Percentiles rank a stretch among this genome's conserved stretches.
Conservation (phyloP, 1,140 invertebrate genomes). For the Contarinia nasturtii region DNA sequence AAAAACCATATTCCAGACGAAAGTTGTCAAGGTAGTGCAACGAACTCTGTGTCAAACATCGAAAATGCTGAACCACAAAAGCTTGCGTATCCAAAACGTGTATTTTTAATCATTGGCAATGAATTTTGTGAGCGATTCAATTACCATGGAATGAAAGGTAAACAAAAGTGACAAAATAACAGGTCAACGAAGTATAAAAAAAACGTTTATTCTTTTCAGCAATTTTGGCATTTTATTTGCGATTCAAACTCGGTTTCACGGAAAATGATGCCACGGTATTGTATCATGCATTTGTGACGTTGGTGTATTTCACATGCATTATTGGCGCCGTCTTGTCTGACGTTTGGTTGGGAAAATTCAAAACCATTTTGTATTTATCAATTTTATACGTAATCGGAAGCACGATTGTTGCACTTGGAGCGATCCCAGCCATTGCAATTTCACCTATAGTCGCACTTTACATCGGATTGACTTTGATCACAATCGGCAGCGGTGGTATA, state of each 20-base stretch:
- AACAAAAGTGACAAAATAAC: too few relatives aligned
- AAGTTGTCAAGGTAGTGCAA: too few relatives aligned
- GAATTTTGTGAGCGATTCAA: slow-evolving; percentile 77
- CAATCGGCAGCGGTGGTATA: slow-evolving; percentile 57
- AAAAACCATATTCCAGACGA: too few relatives aligned
- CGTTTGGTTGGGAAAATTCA: slow-evolving; percentile 68
- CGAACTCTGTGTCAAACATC: too few relatives aligned
- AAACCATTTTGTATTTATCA: slow-evolving; percentile 51
- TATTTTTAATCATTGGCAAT: slow-evolving; percentile 64
- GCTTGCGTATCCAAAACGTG: slow-evolving; percentile 40
- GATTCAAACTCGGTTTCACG: too few relatives aligned
- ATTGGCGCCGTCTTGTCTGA: slow-evolving; percentile 55
- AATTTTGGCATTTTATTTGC: too few relatives aligned
- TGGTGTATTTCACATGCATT: too few relatives aligned
- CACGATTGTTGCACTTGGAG: slow-evolving; percentile 33
- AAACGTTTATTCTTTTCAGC: too few relatives aligned
- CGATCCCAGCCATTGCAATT: slow-evolving; percentile 25
- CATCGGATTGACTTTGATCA: slow-evolving; percentile 33
- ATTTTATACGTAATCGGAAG: slow-evolving; percentile 50
- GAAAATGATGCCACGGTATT: too few relatives aligned
- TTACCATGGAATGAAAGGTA: slow-evolving; percentile 70
- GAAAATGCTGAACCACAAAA: neutral
- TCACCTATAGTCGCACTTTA: neutral
- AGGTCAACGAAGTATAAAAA: too few relatives aligned
- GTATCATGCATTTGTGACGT: too few relatives aligned